These are phyloP conservation scores for Mormyrops attenuatus DNA, from an alignment of 2,797 vertebrate species.

Conservation along the genomic window DNA sequence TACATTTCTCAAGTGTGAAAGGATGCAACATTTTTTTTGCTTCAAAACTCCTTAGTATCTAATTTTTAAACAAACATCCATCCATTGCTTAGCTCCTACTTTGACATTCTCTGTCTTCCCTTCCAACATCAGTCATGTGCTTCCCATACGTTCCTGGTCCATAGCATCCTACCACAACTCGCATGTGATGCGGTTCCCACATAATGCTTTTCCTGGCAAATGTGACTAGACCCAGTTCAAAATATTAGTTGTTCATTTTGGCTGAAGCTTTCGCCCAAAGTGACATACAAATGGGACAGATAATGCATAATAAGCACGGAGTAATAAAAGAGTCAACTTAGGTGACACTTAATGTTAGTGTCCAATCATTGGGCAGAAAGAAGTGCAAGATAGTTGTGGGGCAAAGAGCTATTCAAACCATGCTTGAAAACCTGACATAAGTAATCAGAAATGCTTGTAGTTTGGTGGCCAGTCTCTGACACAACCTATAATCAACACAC, in stretches of 20 bases:
- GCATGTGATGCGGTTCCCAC: neutral
- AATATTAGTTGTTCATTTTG: neutral
- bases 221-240: neutral
- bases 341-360: neutral
- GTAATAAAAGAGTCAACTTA: neutral
- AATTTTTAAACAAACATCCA: neutral
- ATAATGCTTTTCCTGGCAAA: neutral
- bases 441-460: neutral
- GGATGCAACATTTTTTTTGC: neutral
- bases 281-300: neutral
- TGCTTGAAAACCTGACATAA: neutral
- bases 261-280: neutral
- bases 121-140: neutral
- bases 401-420: neutral
- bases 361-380: neutral
- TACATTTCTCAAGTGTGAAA: neutral
- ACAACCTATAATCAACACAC: neutral
- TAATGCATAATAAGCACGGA: neutral
- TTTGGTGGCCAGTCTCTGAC: neutral
- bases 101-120: neutral
- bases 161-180: neutral
- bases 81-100: neutral
- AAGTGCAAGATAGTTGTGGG: neutral
- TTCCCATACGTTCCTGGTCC: neutral
- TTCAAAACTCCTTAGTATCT: neutral